Conservation (phyloP, 1,140 invertebrate genomes). For the Trypoxylus dichotomus region DNA sequence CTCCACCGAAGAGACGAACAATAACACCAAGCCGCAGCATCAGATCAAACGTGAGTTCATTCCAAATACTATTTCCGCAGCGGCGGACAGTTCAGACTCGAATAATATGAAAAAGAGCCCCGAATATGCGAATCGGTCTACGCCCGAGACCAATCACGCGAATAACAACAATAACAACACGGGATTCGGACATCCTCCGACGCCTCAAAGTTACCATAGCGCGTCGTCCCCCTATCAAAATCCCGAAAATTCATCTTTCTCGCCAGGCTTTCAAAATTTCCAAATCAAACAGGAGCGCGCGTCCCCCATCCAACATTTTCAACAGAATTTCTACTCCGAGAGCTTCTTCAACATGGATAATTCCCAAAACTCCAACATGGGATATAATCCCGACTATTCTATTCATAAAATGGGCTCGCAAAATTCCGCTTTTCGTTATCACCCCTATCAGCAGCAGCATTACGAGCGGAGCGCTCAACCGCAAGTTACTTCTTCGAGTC, state of each 20-base stretch:
- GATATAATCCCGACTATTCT: slow-evolving; percentile 57
- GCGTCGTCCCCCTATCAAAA: slow-evolving; percentile 62
- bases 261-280: slow-evolving; percentile 44
- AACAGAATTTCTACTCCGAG: slow-evolving; percentile 33
- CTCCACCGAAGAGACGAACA: slow-evolving; percentile 59
- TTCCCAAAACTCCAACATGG: slow-evolving; percentile 53
- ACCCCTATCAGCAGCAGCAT: slow-evolving; percentile 45
- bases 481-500: slow-evolving; percentile 66
- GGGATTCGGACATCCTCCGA: slow-evolving; percentile 61
- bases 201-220: slow-evolving; percentile 63
- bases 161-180: slow-evolving; percentile 35
- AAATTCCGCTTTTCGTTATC: slow-evolving; percentile 43
- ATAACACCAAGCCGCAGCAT: slow-evolving; percentile 57
- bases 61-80: slow-evolving; percentile 56
- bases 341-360: slow-evolving; percentile 36
- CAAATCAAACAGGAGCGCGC: slow-evolving; percentile 48
- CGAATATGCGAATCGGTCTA: slow-evolving; percentile 59
- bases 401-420: slow-evolving; percentile 48
- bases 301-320: slow-evolving; percentile 37
- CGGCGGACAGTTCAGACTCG: slow-evolving; percentile 64
- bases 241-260: slow-evolving; percentile 60
- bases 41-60: slow-evolving; percentile 52
- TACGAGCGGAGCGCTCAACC: slow-evolving; percentile 49
- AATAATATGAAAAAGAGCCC: slow-evolving; percentile 59
- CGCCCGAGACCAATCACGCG: slow-evolving; percentile 57